Evolutionary conservation across 2,888 invertebrate species (phyloP).

Genomic region (Molorchus minor): DNA sequence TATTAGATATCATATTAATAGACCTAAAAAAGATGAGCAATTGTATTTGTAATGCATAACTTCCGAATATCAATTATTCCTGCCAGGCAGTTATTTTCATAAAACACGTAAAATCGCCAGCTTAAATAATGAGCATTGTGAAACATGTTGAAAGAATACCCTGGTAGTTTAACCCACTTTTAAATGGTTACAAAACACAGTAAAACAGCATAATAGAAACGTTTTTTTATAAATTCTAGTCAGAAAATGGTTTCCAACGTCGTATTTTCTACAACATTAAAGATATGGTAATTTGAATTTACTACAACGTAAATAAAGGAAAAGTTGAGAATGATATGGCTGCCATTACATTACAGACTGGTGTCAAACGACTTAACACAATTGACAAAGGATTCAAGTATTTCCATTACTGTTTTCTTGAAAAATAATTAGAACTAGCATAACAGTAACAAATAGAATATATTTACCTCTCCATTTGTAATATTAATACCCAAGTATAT

Average conservation of each 20-base stretch:
- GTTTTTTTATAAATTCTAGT: conserved; percentile 37
- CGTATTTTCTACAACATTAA: conserved; percentile 2
- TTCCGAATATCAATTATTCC: too few species aligned
- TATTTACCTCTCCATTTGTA: conserved; percentile 84
- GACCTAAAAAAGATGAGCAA: too few species aligned
- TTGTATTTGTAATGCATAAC: too few species aligned
- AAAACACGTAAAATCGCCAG: too few species aligned
- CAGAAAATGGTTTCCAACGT: conserved; percentile 35
- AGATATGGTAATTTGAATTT: conserved; percentile 4
- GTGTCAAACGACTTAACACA: conserved; percentile 44
- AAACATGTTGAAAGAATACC: conserved; percentile 54
- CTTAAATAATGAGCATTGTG: conserved; percentile 49
- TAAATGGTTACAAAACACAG: conserved; percentile 50
- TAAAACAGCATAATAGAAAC: conserved; percentile 31
- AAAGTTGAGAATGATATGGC: conserved; percentile 46
- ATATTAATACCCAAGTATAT: conserved; percentile 96
- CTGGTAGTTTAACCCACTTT: conserved; percentile 60
- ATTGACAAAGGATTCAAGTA: conserved; percentile 28
- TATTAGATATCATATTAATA: neutral
- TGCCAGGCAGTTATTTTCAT: too few species aligned
- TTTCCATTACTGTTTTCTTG: neutral
- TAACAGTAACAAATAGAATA: conserved; percentile 1
- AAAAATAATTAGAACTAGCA: neutral
- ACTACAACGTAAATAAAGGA: conserved; percentile 42
- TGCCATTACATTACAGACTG: conserved; percentile 51